Conservation (phyloP, 2,113 vertebrate species). For the Heterochromis multidens region DNA sequence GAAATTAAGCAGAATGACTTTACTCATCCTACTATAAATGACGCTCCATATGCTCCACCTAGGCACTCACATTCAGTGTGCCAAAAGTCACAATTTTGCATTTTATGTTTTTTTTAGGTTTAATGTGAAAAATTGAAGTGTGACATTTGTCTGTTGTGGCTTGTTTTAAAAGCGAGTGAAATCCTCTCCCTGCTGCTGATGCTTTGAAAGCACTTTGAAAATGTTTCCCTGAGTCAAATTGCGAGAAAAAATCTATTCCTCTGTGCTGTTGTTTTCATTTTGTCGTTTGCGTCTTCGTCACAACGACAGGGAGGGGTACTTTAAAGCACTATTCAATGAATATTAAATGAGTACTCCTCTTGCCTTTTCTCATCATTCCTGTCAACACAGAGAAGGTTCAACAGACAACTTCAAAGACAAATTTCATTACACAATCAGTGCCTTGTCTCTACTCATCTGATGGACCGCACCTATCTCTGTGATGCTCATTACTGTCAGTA, state of each 20-base stretch:
- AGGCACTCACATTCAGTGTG: not conserved
- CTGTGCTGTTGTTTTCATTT: constrained; percentile 10
- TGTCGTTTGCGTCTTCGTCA: constrained; percentile 7
- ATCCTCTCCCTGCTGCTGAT: not conserved
- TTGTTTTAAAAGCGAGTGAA: constrained; percentile 12
- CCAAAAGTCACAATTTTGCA: constrained; percentile 2
- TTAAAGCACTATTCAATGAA: not conserved
- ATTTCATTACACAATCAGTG: constrained; percentile 12
- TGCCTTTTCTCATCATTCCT: not conserved
- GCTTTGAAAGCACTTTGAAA: constrained; percentile 6
- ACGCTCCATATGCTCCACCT: constrained; percentile 25
- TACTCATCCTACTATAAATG: constrained; percentile 37
- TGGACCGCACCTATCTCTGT: not conserved
- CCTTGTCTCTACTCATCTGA: constrained; percentile 1
- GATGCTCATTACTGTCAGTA: constrained; percentile 7
- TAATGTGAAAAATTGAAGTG: constrained; percentile 5
- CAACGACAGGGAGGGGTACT: not conserved
- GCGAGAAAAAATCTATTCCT: not conserved
- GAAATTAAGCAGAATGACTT: constrained; percentile 53
- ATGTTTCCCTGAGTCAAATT: constrained; percentile 10
- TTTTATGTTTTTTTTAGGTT: not conserved
- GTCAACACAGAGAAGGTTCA: not conserved
- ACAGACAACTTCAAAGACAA: constrained; percentile 7
- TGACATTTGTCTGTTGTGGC: constrained; percentile 21
- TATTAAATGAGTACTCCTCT: not conserved